These are phyloP conservation scores for Cordilura impudica DNA, from an alignment of 2,888 invertebrate genomes.

Conservation along the genomic window DNA sequence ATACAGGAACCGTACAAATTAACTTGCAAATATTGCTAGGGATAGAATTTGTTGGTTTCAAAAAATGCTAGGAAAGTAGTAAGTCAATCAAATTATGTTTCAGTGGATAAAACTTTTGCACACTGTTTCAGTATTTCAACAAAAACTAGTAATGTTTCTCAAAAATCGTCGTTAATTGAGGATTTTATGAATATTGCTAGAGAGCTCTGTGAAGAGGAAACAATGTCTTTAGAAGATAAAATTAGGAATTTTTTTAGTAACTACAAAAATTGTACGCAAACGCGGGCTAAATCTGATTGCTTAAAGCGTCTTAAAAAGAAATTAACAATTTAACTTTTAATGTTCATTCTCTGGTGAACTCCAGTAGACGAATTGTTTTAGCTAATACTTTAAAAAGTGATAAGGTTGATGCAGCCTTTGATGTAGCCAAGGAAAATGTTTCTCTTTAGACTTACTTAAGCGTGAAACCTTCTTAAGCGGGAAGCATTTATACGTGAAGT, in stretches of 20 bases:
- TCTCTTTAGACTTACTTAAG: too few species aligned
- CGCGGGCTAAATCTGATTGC: constrained; percentile 2
- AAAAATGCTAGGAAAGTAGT: not conserved
- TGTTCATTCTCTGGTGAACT: not conserved
- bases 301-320: not conserved
- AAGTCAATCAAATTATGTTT: not conserved
- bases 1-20: not conserved
- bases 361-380: not conserved
- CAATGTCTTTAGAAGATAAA: constrained; percentile 3
- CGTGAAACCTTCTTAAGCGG: too few species aligned
- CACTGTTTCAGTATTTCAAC: not conserved
- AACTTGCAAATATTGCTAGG: not conserved
- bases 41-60: not conserved
- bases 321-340: constrained; percentile 13
- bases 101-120: not conserved
- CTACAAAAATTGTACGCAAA: not conserved
- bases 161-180: not conserved
- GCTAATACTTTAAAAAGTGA: too few species aligned
- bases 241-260: constrained; percentile 4
- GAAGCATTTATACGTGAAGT: too few species aligned
- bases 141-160: not conserved
- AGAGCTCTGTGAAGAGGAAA: not conserved
- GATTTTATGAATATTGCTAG: not conserved
- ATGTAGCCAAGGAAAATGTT: too few species aligned
- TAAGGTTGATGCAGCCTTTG: too few species aligned